Conservation (phyloP, 1,140 invertebrate species). For the Pachypeltis micranthus region DNA sequence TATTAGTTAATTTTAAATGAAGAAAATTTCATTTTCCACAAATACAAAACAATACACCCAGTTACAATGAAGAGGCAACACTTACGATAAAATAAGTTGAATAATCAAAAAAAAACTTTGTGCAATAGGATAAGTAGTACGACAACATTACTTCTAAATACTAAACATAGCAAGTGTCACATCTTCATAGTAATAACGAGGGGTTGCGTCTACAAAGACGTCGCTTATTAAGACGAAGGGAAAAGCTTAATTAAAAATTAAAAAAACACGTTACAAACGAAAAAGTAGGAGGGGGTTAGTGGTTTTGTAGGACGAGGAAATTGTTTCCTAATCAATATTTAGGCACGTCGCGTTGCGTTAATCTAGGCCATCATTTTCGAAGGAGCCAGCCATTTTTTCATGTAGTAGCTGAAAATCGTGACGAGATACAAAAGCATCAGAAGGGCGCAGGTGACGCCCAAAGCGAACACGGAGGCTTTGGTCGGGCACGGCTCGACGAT, state of each 20-base stretch:
- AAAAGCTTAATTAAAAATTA: not conserved
- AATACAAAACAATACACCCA: too few relatives aligned
- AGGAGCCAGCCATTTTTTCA: slow-evolving; percentile 78
- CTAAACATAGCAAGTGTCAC: slow-evolving; percentile 21
- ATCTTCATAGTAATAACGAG: slow-evolving; percentile 24
- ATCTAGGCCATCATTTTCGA: slow-evolving; percentile 55
- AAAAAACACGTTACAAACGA: not conserved
- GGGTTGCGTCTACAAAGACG: not conserved
- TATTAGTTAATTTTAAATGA: not conserved
- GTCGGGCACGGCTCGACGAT: slow-evolving; percentile 80
- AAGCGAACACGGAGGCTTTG: slow-evolving; percentile 72
- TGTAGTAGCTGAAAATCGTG: slow-evolving; percentile 79
- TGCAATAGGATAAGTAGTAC: slow-evolving; percentile 17
- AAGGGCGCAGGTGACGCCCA: slow-evolving; percentile 79
- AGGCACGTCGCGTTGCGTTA: not conserved
- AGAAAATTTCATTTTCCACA: too few relatives aligned
- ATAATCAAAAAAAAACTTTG: not conserved
- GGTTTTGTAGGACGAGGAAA: not conserved
- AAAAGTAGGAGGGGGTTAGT: not conserved
- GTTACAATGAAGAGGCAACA: slow-evolving; percentile 26
- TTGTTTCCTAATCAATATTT: not conserved
- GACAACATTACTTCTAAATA: too few relatives aligned
- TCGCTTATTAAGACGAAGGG: not conserved
- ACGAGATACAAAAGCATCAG: slow-evolving; percentile 80
- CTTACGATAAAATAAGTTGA: slow-evolving; percentile 19